Evolutionary conservation across 2,888 invertebrate species (phyloP), one percentile per base, ranked within the genome.

Genomic region (Operophtera brumata): DNA sequence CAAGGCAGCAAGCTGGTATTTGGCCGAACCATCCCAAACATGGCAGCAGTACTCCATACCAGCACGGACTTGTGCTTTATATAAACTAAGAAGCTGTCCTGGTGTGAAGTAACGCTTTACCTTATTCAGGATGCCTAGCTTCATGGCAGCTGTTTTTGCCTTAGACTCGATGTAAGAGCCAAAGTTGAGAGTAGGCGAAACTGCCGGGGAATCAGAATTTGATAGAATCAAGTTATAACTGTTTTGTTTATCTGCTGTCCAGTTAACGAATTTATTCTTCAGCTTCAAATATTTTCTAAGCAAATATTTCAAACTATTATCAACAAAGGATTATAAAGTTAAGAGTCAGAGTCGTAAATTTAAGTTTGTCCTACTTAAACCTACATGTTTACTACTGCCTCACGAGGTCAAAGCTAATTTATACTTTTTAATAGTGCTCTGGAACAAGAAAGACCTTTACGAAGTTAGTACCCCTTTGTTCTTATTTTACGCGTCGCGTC

Each of bases 391-490:
- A 82, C 72, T 68, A 44, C 68, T 58, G 59, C 69, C 72, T 80
- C 82, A 20, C 79, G 66, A 64, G 77, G 80, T 78, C 77, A 73
- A 77, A 78, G 69, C 72, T 80, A 80, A 86, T 85, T 84, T 84
- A 82, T 47, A 47, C 34, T 26, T 34, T 47, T 39, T 30, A 39
- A 13, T 8, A 20, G 14, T 6, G 30, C 56, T 61, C 49, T 54
- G 48, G 30, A 2, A 67, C 64, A 63, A 61, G 62, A 45, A 56
- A 57, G 63, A 55, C 37, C 50, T 40, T 48, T 65, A 64, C 65
- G 60, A 66, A 12, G n/a, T 37, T 13, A 69, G 64, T 62, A 52
- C 39, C 53, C 14, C 69, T 72, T 67, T 60, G 64, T 67, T 54
- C 54, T 57, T 58, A 50, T 62, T 66, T 71, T 70, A 70, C 72